A percentile compares a stretch with the other conserved stretches of the same genome.
Conservation (phyloP, 1,140 invertebrate genomes). For the Dendrolimus kikuchii region DNA sequence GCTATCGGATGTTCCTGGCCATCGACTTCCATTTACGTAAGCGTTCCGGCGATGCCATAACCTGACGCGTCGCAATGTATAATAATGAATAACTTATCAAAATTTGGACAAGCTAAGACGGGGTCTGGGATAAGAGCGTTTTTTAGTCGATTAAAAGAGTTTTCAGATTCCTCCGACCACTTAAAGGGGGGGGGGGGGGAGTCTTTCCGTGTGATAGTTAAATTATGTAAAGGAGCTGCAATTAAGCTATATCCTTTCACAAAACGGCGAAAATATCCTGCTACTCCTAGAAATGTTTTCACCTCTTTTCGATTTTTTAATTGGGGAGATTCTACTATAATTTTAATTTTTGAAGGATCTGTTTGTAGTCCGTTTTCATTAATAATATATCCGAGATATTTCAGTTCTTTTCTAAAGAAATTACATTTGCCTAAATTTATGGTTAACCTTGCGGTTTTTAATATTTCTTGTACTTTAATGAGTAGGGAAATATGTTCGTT, state of each 20-base stretch:
- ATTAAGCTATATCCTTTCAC: slow-evolving; percentile 45
- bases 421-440: slow-evolving; percentile 29
- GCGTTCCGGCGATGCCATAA: slow-evolving; percentile 35
- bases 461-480: slow-evolving; percentile 20
- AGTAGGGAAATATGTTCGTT: slow-evolving; percentile 33
- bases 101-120: slow-evolving; percentile 40
- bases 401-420: slow-evolving; percentile 21
- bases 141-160: slow-evolving; percentile 34
- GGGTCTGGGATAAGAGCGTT: slow-evolving; percentile 31
- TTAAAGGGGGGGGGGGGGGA: slow-evolving; percentile 15
- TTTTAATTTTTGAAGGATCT: slow-evolving; percentile 53
- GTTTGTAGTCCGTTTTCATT: slow-evolving; percentile 37
- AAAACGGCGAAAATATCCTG: slow-evolving; percentile 62
- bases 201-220: slow-evolving; percentile 38
- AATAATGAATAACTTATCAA: slow-evolving; percentile 28
- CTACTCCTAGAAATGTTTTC: slow-evolving; percentile 43
- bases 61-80: slow-evolving; percentile 47
- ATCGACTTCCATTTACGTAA: slow-evolving; percentile 31
- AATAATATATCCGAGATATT: slow-evolving; percentile 40
- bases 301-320: slow-evolving; percentile 47
- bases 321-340: slow-evolving; percentile 43
- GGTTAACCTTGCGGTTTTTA: slow-evolving; percentile 26
- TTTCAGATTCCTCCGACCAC: slow-evolving; percentile 22
- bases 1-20: slow-evolving; percentile 29
- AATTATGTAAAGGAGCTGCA: slow-evolving; percentile 39